Base-by-base conservation (phyloP, 2,113 vertebrate genomes). In the Peromyscus polionotus region DNA sequence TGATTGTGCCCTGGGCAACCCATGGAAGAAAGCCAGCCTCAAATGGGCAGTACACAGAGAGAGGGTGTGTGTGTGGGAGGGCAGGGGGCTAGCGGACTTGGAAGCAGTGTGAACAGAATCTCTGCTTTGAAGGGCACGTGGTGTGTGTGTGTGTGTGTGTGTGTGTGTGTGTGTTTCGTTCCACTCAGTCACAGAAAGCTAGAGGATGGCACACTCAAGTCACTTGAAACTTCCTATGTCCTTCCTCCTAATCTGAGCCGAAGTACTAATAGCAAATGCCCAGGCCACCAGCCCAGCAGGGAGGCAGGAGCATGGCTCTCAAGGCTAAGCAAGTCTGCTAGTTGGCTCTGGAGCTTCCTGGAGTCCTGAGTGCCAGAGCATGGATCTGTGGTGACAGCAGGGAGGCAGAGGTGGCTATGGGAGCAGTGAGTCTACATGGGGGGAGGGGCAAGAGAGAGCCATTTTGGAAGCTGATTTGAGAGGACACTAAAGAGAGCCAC, bases 1-100 rank as follows among this genome's bases (percentile, higher is more conserved):
- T 97, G 98, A 96, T 63, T 97, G 97, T 96, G 98, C 97, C 98
- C 97, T 98, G 96, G 97, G 93, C 95, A 91, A 98, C 96, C 95
- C 8, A 88, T 79, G 91, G 98, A 68, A 57, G 80, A 86, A 96
- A 98, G 97, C 90, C 98, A 97, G 14, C 1, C 92, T 96, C 95
- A 0, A 31, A 95, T 59, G 95, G 97, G 94, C 94, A 33, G 92
- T 61, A 88, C 80, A 81, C 77, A 84, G 45, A 92, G 36, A 3
- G n/a, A n/a, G 72, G 19, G 0, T n/a, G n/a, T n/a, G n/a, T n/a
- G 0, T 1, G 9, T 3, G 48, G 59, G 94, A 88, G 85, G 97
- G 92, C 90, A 90, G 89, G 95, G 19, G 17, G 59, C 36, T 28
- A 2, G 7, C 4, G 2, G 84, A 90, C 51, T 70, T 80, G 95